Conservation (phyloP, 2,113 vertebrate species). For the Bettongia penicillata region DNA sequence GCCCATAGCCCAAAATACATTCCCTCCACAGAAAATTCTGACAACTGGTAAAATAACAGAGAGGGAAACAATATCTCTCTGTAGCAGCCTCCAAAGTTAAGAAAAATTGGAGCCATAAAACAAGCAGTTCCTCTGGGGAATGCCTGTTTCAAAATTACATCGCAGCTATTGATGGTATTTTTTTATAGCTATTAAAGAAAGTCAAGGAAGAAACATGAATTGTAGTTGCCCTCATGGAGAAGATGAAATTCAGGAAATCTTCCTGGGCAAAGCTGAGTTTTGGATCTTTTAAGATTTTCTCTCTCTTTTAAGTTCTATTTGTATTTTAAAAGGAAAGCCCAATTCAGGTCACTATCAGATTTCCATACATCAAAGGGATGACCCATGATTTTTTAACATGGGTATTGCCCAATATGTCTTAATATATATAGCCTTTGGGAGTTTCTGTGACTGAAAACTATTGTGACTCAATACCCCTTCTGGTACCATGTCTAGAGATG, state of each 20-base stretch:
- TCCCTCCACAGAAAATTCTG: conserved; percentile 35
- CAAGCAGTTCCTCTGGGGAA: background rate
- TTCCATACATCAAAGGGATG: background rate
- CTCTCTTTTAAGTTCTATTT: background rate
- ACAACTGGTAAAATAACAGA: conserved; percentile 46
- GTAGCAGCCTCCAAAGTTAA: conserved; percentile 22
- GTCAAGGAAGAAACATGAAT: background rate
- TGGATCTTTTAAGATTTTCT: background rate
- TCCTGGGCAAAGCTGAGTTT: conserved; percentile 15
- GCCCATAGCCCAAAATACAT: conserved; percentile 13
- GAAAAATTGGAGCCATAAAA: background rate
- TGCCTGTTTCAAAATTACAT: background rate
- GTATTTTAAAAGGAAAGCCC: background rate
- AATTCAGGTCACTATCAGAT: background rate
- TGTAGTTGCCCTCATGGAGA: conserved; percentile 31
- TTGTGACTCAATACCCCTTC: background rate
- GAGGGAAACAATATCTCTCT: background rate
- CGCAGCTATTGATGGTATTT: background rate
- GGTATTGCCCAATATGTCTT: background rate
- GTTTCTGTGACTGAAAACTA: background rate
- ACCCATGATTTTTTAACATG: background rate
- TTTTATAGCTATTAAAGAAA: conserved; percentile 2
- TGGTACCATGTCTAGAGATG: background rate
- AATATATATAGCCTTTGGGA: background rate
- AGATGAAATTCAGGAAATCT: background rate